Evolutionary conservation across 2,113 vertebrate species (phyloP), one percentile per base, ranked within the genome.

Genomic region (Solea senegalensis): DNA sequence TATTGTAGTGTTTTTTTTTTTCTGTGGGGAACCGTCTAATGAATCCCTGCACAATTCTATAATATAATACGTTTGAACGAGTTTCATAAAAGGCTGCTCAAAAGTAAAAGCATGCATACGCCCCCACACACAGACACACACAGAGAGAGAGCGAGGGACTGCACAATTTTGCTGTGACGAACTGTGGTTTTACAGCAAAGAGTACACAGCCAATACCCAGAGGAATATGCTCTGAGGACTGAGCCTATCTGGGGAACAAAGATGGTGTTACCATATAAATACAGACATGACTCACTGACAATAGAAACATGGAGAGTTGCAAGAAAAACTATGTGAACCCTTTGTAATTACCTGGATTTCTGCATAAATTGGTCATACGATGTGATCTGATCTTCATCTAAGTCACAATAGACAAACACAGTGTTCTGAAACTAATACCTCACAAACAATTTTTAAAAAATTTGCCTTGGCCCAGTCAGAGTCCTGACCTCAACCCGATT

Each of bases 1-100:
- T 78, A 51, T 60, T 34, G 27, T 62, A 21, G 43, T 1, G 16
- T 14, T 15, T 45, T 6, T 49, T 15, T 49, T 3, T 48, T 48
- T 83, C 74, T 72, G 75, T 5, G 15, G 77, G 76, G 76, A 83
- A 74, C 68, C 59, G 21, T 41, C 69, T 79, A 84, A 87, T 80
- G 81, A 85, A 85, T 76, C 78, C 78, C 67, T 64, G 27, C 54
- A 72, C 80, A 68, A 72, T 43, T 45, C 59, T n/a, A 2, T 67
- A 76, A 76, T 61, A 27, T 74, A 72, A 70, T 61, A 61, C 62
- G 83, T 62, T 49, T 52, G 46, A 21, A 21, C 21, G 21, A 40
- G 65, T 52, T 57, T 82, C 41, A 69, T 71, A 49, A 63, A 74
- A 74, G 1, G 11, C 34, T 54, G 55, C 67, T 82, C 65, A 67